Conservation (phyloP, 2,113 vertebrate genomes). For the Thunnus thynnus region DNA sequence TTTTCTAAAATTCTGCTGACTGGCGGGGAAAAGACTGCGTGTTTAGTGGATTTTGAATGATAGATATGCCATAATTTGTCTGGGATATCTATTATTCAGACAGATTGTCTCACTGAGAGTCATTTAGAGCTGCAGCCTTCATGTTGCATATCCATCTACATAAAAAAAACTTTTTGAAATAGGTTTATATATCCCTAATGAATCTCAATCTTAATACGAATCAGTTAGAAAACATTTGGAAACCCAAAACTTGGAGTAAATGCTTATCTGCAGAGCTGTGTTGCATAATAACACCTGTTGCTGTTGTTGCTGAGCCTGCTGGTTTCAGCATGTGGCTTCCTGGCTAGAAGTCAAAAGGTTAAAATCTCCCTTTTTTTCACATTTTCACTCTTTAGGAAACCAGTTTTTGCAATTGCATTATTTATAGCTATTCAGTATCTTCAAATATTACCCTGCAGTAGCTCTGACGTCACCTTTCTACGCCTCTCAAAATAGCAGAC, state of each 20-base stretch:
- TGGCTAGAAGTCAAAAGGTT: slow-evolving; percentile 16
- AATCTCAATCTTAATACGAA: background rate
- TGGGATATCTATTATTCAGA: too few relatives aligned
- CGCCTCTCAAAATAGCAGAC: background rate
- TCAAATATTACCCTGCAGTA: background rate
- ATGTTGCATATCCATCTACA: background rate
- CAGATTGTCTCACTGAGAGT: too few relatives aligned
- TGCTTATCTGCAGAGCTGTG: background rate
- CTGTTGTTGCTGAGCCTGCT: background rate
- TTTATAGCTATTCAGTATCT: background rate
- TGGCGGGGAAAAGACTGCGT: background rate
- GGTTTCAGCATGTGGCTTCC: slow-evolving; percentile 13
- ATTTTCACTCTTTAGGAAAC: background rate
- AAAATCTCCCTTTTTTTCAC: background rate
- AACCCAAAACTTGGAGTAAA: background rate
- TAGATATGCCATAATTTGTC: background rate
- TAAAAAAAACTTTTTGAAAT: background rate
- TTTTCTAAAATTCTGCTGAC: background rate
- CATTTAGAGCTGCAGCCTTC: background rate
- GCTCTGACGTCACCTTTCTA: background rate
- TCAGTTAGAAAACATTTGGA: background rate
- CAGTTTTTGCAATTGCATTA: background rate
- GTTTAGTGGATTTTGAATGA: background rate
- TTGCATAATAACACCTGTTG: background rate
- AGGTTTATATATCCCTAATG: too few relatives aligned